Evolutionary conservation across 2,888 invertebrate species (phyloP).

Genomic region (Cosmia pyralina): DNA sequence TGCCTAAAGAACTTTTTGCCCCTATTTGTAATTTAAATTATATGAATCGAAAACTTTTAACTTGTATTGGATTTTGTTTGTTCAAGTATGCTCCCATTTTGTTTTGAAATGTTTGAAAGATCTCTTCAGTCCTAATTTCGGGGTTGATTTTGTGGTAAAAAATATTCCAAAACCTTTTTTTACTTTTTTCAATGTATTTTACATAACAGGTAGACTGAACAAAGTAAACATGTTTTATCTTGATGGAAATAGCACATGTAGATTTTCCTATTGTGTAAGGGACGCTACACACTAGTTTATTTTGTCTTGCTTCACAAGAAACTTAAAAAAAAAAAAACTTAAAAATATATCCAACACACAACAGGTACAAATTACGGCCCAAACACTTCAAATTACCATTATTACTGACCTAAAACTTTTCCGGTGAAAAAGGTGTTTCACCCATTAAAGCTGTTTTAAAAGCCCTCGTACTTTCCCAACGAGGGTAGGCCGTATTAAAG

Average conservation of each 20-base stretch:
- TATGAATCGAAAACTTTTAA: slow-evolving; percentile 10
- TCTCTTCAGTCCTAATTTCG: background rate
- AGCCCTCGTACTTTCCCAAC: slow-evolving; percentile 15
- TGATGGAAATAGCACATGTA: background rate
- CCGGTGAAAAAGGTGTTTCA: slow-evolving; percentile 21
- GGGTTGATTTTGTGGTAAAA: background rate
- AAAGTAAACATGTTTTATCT: no score
- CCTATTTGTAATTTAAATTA: slow-evolving; percentile 34
- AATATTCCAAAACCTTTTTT: background rate
- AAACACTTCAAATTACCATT: slow-evolving; percentile 25
- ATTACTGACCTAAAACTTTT: slow-evolving; percentile 26
- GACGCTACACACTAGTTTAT: background rate
- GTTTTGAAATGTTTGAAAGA: slow-evolving; percentile 1
- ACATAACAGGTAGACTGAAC: no score
- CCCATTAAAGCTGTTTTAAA: slow-evolving; percentile 23
- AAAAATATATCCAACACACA: background rate
- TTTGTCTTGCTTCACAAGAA: no score
- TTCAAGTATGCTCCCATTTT: slow-evolving; percentile 11
- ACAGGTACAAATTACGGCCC: slow-evolving; percentile 3
- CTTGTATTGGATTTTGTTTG: slow-evolving; percentile 24
- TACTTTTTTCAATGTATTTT: no score
- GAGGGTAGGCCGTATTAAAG: slow-evolving; percentile 14
- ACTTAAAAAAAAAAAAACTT: no score
- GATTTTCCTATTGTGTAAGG: background rate
- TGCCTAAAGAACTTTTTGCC: slow-evolving; percentile 22